Evolutionary conservation across 2,113 vertebrate species (phyloP), one percentile per base, ranked within the genome.

Genomic region (Brienomyrus longianalis): DNA sequence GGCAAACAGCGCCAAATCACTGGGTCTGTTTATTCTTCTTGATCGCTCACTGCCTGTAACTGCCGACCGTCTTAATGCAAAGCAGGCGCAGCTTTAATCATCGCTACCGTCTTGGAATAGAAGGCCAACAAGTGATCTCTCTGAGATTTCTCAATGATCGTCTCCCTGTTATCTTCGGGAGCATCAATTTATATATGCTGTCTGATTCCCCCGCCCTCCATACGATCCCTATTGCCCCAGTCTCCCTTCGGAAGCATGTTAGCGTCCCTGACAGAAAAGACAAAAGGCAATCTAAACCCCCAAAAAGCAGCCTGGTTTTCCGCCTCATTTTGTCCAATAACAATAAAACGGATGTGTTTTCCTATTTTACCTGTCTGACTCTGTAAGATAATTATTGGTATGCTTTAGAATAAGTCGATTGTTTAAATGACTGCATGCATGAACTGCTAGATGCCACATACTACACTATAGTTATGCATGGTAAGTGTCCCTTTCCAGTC

Each of bases 121-220:
- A 88, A 47, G 62, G 39, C 88, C 62, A 88, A 88, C 87, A 88
- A 88, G 62, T 48, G 87, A 88, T 77, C 47, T 45, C 62, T 77
- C 43, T 31, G 88, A 88, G 88, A 88, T 88, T 62, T 88, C 66
- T 74, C 88, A 74, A 35, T 50, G 59, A 88, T 88, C n/a, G 35
- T 62, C 47, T 88, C 45, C 62, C n/a, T 50, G 59, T 74, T 50
- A 88, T 74, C 43, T 43, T 88, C 23, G 17, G 43, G 62, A 62
- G 66, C 27, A 70, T 88, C 62, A 74, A 88, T 88, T 50, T 48
- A 51, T 88, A 62, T 51, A 50, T 74, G 62, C 27, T 35, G 62
- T 19, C 62, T 35, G 47, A 19, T 43, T 45, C 52, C 62, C 88
- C 88, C 45, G 23, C 83, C 83, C 21, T n/a, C 45, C 21, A 6